Conservation (phyloP, 2,113 vertebrate species). For the Tricholaema leucomelas region DNA sequence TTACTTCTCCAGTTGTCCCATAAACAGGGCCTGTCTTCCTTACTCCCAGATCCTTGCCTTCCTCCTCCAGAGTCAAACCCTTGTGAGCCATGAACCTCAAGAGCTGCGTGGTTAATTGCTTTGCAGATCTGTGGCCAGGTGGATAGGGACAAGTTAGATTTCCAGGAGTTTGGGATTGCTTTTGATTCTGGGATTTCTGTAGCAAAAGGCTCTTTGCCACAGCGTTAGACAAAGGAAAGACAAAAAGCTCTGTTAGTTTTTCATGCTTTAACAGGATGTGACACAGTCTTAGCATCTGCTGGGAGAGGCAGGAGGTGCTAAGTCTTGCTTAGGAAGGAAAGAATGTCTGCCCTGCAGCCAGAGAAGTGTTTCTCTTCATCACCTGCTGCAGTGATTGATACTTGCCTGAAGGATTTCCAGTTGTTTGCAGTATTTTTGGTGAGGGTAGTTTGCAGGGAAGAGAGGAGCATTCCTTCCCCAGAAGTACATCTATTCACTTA, state of each 20-base stretch:
- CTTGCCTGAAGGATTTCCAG: slow-evolving; percentile 37
- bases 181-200: slow-evolving; percentile 1
- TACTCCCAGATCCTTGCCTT: background rate
- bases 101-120: background rate
- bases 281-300: slow-evolving; percentile 31
- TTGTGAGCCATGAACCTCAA: background rate
- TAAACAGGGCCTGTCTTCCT: background rate
- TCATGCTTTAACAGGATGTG: slow-evolving; percentile 46
- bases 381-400: slow-evolving; percentile 59
- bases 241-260: slow-evolving; percentile 18
- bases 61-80: background rate
- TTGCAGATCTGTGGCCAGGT: background rate
- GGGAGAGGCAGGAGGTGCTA: slow-evolving; percentile 29
- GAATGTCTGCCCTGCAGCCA: slow-evolving; percentile 63
- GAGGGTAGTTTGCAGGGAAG: background rate
- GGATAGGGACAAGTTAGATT: background rate
- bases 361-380: slow-evolving; percentile 37
- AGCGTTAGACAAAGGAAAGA: background rate
- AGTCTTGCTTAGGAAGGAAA: slow-evolving; percentile 18
- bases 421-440: slow-evolving; percentile 7
- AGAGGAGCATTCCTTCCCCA: background rate
- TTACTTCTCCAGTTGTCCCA: background rate
- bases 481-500: background rate
- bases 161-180: background rate
- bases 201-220: background rate